Evolutionary conservation across 2,113 vertebrate genomes (phyloP).

Genomic region (Eubucco bourcierii): DNA sequence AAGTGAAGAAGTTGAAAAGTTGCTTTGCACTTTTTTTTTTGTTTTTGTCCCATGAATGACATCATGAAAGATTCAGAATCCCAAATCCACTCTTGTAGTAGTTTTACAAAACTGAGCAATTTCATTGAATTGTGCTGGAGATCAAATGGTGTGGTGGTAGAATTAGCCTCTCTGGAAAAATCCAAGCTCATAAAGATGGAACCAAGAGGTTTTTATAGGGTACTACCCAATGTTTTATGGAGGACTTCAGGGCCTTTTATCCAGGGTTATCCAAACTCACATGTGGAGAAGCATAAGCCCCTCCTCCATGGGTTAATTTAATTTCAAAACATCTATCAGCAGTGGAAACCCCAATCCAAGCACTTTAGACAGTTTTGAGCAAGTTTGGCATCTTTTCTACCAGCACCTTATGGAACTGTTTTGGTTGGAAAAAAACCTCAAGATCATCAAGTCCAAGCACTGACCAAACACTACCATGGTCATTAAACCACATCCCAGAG

Average conservation of each 20-base stretch:
- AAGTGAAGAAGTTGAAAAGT: background rate
- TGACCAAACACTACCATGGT: no score
- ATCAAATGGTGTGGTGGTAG: background rate
- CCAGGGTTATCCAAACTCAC: background rate
- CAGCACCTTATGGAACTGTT: background rate
- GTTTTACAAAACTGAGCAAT: background rate
- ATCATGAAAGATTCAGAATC: background rate
- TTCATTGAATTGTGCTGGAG: background rate
- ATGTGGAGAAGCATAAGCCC: background rate
- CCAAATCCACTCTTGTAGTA: background rate
- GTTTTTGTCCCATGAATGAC: background rate
- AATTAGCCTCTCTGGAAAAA: conserved; percentile 26
- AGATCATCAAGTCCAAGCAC: no score
- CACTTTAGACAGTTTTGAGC: background rate
- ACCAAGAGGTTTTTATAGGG: background rate
- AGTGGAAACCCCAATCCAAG: background rate
- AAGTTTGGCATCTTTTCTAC: background rate
- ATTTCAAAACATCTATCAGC: background rate
- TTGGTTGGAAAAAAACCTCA: no score
- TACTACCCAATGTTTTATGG: background rate
- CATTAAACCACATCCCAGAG: no score
- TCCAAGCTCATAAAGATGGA: background rate
- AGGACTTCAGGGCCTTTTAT: background rate
- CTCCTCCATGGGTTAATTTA: background rate
- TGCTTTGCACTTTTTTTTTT: background rate